Conservation (phyloP, 1,140 invertebrate species). For the Lepidostoma basale region DNA sequence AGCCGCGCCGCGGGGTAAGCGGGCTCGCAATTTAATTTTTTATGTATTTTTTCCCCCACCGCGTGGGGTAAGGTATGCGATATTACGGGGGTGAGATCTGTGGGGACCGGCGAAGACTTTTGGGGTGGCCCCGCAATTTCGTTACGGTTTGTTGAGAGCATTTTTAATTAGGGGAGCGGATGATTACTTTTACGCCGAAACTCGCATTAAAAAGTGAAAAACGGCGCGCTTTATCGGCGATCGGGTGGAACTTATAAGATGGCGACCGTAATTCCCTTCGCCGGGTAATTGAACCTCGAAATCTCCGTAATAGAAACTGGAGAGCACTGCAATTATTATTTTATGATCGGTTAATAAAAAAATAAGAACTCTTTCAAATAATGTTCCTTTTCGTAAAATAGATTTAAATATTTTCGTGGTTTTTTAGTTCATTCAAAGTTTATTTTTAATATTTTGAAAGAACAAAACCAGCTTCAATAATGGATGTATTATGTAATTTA, state of each 20-base stretch:
- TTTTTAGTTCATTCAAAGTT: no score
- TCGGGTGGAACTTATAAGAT: slow-evolving; percentile 21
- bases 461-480: no score
- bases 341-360: no score
- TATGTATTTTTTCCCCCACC: slow-evolving; percentile 57
- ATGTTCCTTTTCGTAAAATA: no score
- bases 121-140: slow-evolving; percentile 55
- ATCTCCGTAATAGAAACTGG: slow-evolving; percentile 3
- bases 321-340: slow-evolving; percentile 8
- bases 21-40: slow-evolving; percentile 61
- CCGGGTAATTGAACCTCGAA: slow-evolving; percentile 16
- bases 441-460: no score
- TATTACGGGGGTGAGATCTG: slow-evolving; percentile 37
- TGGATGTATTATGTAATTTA: no score
- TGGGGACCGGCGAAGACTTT: not conserved
- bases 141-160: slow-evolving; percentile 63
- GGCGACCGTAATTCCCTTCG: slow-evolving; percentile 12
- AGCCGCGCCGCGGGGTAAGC: slow-evolving; percentile 30
- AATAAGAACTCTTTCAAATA: no score
- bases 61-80: slow-evolving; percentile 44
- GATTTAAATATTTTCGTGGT: no score
- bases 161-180: slow-evolving; percentile 59
- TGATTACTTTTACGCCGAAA: slow-evolving; percentile 40
- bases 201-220: slow-evolving; percentile 30
- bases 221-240: slow-evolving; percentile 17